Percentiles rank a stretch among this genome's conserved stretches.
phyloP scores from a whole-genome alignment of 2,797 vertebrate species.

The Hippopotamyrus pictus region DNA sequence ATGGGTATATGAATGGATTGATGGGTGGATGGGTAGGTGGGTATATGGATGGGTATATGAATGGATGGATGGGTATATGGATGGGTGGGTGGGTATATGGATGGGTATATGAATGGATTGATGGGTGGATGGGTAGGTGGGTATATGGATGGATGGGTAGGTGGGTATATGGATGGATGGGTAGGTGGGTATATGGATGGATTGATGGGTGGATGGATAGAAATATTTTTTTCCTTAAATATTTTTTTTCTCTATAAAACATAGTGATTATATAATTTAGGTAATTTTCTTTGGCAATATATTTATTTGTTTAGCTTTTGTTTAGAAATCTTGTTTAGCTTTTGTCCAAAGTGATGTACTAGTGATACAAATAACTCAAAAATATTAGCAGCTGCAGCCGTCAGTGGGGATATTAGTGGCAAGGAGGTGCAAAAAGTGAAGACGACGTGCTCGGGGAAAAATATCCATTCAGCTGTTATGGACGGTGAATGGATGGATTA shows the following conservation, averaged over 20 bases:
- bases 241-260: background rate
- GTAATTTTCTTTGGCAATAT: background rate
- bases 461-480: background rate
- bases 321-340: background rate
- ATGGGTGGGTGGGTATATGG: too few relatives aligned
- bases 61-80: too few relatives aligned
- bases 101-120: too few relatives aligned
- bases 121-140: too few relatives aligned
- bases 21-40: too few relatives aligned
- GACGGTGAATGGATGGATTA: background rate
- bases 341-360: background rate
- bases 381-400: background rate
- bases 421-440: background rate
- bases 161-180: background rate
- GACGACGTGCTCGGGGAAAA: background rate
- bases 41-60: too few relatives aligned
- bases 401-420: background rate
- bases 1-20: too few relatives aligned
- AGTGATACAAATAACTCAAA: background rate
- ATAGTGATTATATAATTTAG: background rate
- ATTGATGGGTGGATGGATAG: too few relatives aligned
- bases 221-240: background rate
- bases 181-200: too few relatives aligned
- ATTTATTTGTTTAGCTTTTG: background rate
- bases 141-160: too few relatives aligned